Base-by-base conservation (phyloP, 1,140 invertebrate species). In the Bombus vancouverensis region DNA sequence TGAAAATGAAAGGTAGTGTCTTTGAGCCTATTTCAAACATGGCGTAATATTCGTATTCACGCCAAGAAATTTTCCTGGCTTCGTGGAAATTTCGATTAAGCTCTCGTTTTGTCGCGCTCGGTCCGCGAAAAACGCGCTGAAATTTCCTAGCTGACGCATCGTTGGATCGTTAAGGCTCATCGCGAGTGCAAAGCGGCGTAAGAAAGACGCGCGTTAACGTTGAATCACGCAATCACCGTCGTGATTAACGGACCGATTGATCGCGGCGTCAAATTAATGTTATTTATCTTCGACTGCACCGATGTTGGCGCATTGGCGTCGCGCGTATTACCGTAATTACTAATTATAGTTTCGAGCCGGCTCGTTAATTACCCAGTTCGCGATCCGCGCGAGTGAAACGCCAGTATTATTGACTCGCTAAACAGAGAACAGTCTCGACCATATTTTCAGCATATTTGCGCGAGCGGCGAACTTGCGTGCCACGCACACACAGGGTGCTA, bases 391-490 rank as follows among this genome's bases (percentile, higher is more conserved):
- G 44, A 76, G 75, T 39, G 88, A 76, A 91, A 90, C 85, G 83
- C 80, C 79, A 44, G 83, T 86, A 87, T 91, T 91, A 91, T 91
- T 89, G 88, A 91, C 88, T 91, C 82, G 86, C 83, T 89, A 91
- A 91, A 91, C 76, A 91, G 88, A 91, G 88, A 73, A 89, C 78
- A 88, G 90, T 82, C 82, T 85, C 88, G 74, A 75, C 84, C 68
- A 86, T 89, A 91, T 89, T 91, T 91, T 86, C 88, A 83, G 66
- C 68, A 73, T 82, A 84, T 91, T 91, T 91, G 77, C 66, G 78
- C 57, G 78, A 47, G 74, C 53, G 32, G 34, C 65, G 12, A 81
- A 88, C 74, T 77, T 82, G n/a, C 73, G 34, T 42, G 82, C 6
- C 37, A 53, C 82, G 62, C 59, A 34, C n/a, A 59, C 74, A 32